These are phyloP conservation scores for Caenorhabditis imperialis DNA, from an alignment of 2,888 invertebrate genomes.

Conservation along the genomic window DNA sequence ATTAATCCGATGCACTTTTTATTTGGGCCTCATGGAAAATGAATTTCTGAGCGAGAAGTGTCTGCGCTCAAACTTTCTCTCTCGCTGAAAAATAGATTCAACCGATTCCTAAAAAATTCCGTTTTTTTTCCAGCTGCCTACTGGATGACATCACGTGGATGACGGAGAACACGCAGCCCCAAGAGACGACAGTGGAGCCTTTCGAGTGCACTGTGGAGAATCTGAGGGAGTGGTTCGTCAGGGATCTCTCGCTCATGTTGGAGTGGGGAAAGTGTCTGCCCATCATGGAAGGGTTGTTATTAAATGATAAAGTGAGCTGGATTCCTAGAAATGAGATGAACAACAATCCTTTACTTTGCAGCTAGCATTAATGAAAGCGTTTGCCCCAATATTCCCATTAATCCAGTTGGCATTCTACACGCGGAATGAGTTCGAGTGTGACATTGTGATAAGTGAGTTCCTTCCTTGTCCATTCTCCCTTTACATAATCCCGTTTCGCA, in stretches of 20 bases:
- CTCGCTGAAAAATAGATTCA: too few relatives aligned
- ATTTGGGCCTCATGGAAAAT: too few relatives aligned
- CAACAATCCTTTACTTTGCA: constrained; percentile 38
- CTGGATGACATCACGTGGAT: constrained; percentile 64
- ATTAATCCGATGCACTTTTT: too few relatives aligned
- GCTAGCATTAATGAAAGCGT: constrained; percentile 68
- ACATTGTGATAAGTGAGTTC: constrained; percentile 47
- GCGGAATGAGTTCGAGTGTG: constrained; percentile 44
- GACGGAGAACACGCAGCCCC: constrained; percentile 44
- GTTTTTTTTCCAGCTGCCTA: constrained; percentile 57
- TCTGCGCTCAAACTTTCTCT: too few relatives aligned
- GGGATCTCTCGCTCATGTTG: constrained; percentile 68
- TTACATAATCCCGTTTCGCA: constrained; percentile 33
- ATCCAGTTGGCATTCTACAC: constrained; percentile 68
- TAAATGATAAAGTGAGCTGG: constrained; percentile 64
- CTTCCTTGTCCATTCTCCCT: background rate
- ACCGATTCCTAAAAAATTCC: too few relatives aligned
- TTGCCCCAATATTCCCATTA: constrained; percentile 64
- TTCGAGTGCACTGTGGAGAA: constrained; percentile 58
- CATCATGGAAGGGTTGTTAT: constrained; percentile 55
- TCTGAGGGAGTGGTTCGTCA: constrained; percentile 66
- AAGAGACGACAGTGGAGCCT: constrained; percentile 17
- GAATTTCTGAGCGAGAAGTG: too few relatives aligned
- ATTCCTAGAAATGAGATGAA: background rate
- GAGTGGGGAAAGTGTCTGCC: constrained; percentile 70